phyloP scores from a whole-genome alignment of 2,888 invertebrate species.

The Adineta ricciae region DNA sequence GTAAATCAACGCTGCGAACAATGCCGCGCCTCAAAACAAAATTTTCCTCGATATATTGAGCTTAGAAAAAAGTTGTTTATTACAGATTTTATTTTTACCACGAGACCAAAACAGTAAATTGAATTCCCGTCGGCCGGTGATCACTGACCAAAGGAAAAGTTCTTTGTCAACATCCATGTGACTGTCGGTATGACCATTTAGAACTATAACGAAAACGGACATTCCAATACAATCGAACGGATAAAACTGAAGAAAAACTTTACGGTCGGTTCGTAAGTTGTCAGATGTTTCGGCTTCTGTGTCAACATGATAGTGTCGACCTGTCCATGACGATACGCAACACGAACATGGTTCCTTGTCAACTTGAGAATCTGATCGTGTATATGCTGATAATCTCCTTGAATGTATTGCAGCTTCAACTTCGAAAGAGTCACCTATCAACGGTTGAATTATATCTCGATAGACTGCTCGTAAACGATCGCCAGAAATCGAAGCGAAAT shows the following conservation, averaged over 20 bases:
- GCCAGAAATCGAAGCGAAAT: background rate
- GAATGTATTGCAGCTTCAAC: background rate
- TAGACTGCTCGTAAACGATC: background rate
- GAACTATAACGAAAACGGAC: no score
- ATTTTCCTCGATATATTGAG: no score
- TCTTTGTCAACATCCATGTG: conserved; percentile 35
- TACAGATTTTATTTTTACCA: conserved; percentile 35
- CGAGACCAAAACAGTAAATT: conserved; percentile 47
- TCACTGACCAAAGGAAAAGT: conserved; percentile 46
- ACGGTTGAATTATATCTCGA: background rate
- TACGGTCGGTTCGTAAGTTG: background rate
- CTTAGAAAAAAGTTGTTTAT: background rate
- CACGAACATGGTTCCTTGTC: background rate
- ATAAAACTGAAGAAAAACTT: no score
- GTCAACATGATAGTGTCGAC: background rate
- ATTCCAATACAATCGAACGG: no score
- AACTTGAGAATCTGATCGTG: background rate
- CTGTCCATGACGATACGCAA: background rate
- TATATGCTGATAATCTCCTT: background rate
- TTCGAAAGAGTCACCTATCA: background rate
- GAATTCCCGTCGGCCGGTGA: conserved; percentile 43
- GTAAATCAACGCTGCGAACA: background rate
- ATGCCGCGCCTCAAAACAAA: background rate
- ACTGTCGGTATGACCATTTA: no score
- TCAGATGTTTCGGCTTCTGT: background rate